These are phyloP conservation scores for Himantopus leucocephalus DNA, from an alignment of 2,113 vertebrate genomes.

Conservation along the genomic window DNA sequence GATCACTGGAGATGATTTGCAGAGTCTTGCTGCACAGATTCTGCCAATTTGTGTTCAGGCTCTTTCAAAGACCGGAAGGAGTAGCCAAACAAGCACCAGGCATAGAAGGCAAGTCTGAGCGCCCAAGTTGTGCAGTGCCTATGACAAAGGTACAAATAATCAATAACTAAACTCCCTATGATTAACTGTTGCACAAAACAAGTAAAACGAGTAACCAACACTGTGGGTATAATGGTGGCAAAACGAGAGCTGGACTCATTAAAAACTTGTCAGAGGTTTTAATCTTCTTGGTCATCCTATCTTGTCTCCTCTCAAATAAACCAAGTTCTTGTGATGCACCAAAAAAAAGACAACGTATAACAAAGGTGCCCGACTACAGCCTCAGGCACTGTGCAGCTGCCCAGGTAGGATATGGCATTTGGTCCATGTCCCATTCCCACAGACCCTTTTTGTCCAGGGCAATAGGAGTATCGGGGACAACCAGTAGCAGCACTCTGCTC, in stretches of 20 bases:
- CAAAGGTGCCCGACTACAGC: not conserved
- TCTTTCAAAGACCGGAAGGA: not conserved
- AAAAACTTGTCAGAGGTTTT: not conserved
- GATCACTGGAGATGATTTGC: constrained; percentile 23
- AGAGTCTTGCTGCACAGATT: not conserved
- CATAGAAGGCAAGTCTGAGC: rapidly evolving
- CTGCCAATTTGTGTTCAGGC: not conserved
- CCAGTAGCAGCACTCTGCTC: not conserved
- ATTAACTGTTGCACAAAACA: not conserved
- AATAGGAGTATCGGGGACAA: rapidly evolving
- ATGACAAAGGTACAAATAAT: not conserved
- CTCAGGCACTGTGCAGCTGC: not conserved
- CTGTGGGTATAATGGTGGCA: not conserved
- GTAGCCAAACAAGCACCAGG: not conserved
- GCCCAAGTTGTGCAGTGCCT: not conserved
- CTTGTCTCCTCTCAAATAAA: not conserved
- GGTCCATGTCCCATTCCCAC: rapidly evolving
- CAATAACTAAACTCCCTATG: not conserved
- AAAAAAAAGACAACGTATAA: not conserved
- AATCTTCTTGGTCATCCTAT: not conserved
- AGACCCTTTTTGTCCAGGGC: not conserved
- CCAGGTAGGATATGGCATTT: not conserved
- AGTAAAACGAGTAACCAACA: rapidly evolving
- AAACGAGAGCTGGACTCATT: not conserved
- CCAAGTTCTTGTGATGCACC: not conserved